Conservation (phyloP, 2,113 vertebrate species). For the human region GRCh38 chr2:38825001-38825500, state of each 20-base stretch:
- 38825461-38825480: too few relatives aligned
- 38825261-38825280: background rate
- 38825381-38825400: too few relatives aligned
- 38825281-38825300: background rate
- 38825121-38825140: background rate
- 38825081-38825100: background rate
- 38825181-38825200: background rate
- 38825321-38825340: too few relatives aligned
- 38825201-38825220: background rate
- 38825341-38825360: too few relatives aligned
- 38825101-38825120: background rate
- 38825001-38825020: background rate
- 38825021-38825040: constrained; percentile 28
- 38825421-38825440: too few relatives aligned
- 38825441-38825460: too few relatives aligned
- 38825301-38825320: too few relatives aligned
- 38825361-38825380: too few relatives aligned
- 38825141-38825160: background rate
- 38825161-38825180: background rate
- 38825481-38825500: too few relatives aligned
- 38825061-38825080: too few relatives aligned
- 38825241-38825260: background rate
- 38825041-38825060: too few relatives aligned
- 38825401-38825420: too few relatives aligned
- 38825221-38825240: background rate